Evolutionary conservation across 2,113 vertebrate genomes (phyloP).

Genomic region (Nanorana parkeri): DNA sequence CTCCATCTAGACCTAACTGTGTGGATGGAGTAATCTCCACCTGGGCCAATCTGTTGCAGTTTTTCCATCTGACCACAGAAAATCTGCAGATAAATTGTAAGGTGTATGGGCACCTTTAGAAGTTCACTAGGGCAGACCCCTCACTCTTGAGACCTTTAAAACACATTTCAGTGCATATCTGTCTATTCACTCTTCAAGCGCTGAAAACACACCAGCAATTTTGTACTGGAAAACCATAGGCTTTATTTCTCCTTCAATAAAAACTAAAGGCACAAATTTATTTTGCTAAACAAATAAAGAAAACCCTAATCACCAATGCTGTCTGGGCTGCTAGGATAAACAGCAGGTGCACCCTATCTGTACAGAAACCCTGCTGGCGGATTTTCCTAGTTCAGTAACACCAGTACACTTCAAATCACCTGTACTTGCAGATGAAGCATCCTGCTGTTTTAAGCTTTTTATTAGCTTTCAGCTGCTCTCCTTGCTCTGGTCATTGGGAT

Average conservation of each 20-base stretch:
- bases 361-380: background rate
- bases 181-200: too few species aligned
- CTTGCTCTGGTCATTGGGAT: background rate
- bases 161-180: too few species aligned
- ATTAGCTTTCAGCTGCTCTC: slow-evolving; percentile 9
- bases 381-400: slow-evolving; percentile 26
- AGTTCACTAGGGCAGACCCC: too few species aligned
- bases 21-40: too few species aligned
- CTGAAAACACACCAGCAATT: too few species aligned
- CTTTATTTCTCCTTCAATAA: background rate
- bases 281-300: background rate
- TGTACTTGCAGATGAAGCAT: background rate
- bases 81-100: too few species aligned
- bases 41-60: too few species aligned
- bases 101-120: too few species aligned
- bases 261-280: background rate
- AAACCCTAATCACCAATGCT: background rate
- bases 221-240: too few species aligned
- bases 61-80: too few species aligned
- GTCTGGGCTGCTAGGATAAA: background rate
- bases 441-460: slow-evolving; percentile 18
- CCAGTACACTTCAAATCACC: slow-evolving; percentile 1
- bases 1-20: too few species aligned
- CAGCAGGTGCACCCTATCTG: slow-evolving; percentile 4
- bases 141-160: too few species aligned